Conservation (phyloP, 1,140 invertebrate genomes). For the Drosophila nikananu region DNA sequence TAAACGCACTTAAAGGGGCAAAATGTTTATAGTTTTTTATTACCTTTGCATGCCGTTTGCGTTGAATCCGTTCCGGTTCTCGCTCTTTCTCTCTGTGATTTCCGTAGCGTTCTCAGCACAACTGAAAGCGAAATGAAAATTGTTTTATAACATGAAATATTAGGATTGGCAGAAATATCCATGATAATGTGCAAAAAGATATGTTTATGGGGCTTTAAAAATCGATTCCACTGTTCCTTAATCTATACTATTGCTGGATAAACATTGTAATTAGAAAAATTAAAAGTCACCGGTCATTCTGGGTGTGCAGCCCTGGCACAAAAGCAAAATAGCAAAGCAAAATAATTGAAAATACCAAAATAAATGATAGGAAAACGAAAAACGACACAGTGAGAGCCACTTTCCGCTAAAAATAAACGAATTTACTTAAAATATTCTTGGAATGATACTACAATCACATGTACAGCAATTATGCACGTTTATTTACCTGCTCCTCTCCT, state of each 20-base stretch:
- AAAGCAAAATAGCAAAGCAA: slow-evolving; percentile 40
- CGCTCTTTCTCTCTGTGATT: slow-evolving; percentile 15
- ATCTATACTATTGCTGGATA: slow-evolving; percentile 16
- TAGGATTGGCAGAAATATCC: slow-evolving; percentile 14
- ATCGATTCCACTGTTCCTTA: neutral
- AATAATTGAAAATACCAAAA: slow-evolving; percentile 76
- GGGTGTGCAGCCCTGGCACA: slow-evolving; percentile 63
- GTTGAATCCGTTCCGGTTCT: slow-evolving; percentile 41
- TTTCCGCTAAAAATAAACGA: slow-evolving; percentile 70
- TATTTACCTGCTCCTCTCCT: slow-evolving; percentile 50
- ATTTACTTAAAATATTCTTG: slow-evolving; percentile 59
- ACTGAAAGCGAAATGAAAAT: slow-evolving; percentile 36
- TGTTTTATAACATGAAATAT: slow-evolving; percentile 25
- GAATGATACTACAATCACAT: slow-evolving; percentile 49
- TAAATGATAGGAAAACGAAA: slow-evolving; percentile 63
- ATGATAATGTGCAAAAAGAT: slow-evolving; percentile 4
- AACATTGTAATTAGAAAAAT: slow-evolving; percentile 20
- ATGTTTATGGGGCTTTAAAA: slow-evolving; percentile 16
- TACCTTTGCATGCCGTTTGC: slow-evolving; percentile 77
- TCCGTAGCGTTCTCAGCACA: slow-evolving; percentile 7
- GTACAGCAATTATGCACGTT: slow-evolving; percentile 51
- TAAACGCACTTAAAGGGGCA: slow-evolving; percentile 21
- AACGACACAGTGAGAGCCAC: slow-evolving; percentile 41
- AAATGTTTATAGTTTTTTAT: slow-evolving; percentile 26
- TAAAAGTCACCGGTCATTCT: slow-evolving; percentile 44